Conservation (phyloP, 2,113 vertebrate species). For the Peromyscus maniculatus region DNA sequence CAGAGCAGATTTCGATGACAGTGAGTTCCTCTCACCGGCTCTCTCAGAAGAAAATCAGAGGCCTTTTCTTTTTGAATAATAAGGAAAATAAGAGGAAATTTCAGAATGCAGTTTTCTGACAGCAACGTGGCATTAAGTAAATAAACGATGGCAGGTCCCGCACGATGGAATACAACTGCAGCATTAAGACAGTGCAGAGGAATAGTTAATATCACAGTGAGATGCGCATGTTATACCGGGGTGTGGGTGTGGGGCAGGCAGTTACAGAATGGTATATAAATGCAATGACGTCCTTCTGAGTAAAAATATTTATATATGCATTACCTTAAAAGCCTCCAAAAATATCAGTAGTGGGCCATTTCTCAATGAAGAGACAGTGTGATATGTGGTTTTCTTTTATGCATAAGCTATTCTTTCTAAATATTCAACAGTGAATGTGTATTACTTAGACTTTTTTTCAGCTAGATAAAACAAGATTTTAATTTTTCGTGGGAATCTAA, state of each 20-base stretch:
- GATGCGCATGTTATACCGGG: not conserved
- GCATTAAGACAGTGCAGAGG: not conserved
- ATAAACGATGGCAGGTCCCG: not conserved
- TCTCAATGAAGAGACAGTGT: not conserved
- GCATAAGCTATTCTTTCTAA: conserved; percentile 44
- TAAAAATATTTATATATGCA: conserved; percentile 37
- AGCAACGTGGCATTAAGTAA: conserved; percentile 43
- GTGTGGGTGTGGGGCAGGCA: not conserved
- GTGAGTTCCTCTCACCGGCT: conserved; percentile 54
- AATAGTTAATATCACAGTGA: conserved; percentile 30
- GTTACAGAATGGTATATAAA: conserved; percentile 40
- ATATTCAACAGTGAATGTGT: conserved; percentile 28
- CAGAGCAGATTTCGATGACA: conserved; percentile 24
- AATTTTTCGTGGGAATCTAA: conserved; percentile 41
- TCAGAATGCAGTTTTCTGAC: conserved; percentile 56
- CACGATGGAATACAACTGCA: not conserved
- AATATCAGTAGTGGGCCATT: not conserved
- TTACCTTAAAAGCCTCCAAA: conserved; percentile 47
- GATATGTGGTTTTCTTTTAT: conserved; percentile 33
- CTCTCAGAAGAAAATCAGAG: conserved; percentile 59
- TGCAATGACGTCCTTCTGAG: conserved; percentile 31
- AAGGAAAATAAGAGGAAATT: conserved; percentile 70
- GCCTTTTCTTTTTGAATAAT: conserved; percentile 64
- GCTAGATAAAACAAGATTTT: conserved; percentile 25
- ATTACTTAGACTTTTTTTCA: conserved; percentile 44